Evolutionary conservation across 2,113 vertebrate species (phyloP), one percentile per base, ranked within the genome.

Genomic region (Bos javanicus): DNA sequence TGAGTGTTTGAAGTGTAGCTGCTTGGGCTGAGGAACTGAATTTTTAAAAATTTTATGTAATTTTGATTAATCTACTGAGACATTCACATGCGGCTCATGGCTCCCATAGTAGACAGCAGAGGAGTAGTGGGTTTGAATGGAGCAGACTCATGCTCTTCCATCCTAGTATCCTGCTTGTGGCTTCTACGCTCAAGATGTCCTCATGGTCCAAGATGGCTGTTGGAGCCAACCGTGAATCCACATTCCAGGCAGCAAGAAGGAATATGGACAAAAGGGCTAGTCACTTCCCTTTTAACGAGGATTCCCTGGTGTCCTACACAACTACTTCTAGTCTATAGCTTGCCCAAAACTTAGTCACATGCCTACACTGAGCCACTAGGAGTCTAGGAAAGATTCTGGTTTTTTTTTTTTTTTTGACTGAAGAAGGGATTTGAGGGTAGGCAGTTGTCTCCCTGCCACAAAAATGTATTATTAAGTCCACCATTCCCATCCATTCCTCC

Each of bases 61-160:
- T 89, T 91, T 82, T 57, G 46, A 89, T 82, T 46, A 43, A 50
- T 48, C 92, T 87, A 21, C 96, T 87, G 92, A 94, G 83, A 83
- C 80, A n/a, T 60, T 43, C 17, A 25, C 43, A 13, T 26, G 1
- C 21, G 25, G 23, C 16, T 86, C 13, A 2, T 87, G 92, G 16
- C 9, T 23, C 36, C 36, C 52, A 26, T 12, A 17, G 74, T 12
- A 60, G 28, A 39, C 2, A 30, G 8, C n/a, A 67, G 33, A 62
- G 17, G 11, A 43, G 25, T 13, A 4, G 23, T 3, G 5, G 46
- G 15, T 25, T 43, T n/a, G 11, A 17, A 28, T 14, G 3, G 23
- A 59, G 52, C 30, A 54, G n/a, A 82, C 15, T 23, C 11, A 1
- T 0, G 5, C 12, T 57, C 46, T 71, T 89, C 60, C 17, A 39